phyloP scores from a whole-genome alignment of 2,797 vertebrate species.

The Eulemur rubriventer region DNA sequence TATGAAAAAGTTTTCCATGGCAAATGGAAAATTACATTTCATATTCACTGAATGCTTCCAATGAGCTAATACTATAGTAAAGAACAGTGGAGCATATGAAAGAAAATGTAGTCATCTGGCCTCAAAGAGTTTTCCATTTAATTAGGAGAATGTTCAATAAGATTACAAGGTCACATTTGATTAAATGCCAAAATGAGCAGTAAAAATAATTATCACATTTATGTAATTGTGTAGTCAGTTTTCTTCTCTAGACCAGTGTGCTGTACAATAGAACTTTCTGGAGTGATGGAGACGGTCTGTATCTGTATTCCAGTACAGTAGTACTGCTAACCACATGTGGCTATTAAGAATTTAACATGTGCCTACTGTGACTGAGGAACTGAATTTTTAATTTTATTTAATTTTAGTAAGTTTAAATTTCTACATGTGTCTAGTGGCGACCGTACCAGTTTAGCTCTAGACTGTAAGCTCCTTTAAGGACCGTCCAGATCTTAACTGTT shows the following conservation, averaged over 20 bases:
- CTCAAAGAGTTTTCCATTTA: slow-evolving; percentile 2
- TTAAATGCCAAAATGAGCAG: slow-evolving; percentile 25
- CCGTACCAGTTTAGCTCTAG: neutral
- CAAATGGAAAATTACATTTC: neutral
- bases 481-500: neutral
- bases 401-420: neutral
- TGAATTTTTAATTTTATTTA: neutral
- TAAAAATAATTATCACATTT: neutral
- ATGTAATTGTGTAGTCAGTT: neutral
- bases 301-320: neutral
- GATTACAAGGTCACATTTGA: neutral
- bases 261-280: neutral
- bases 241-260: neutral
- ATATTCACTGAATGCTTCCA: neutral
- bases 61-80: neutral
- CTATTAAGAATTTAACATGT: neutral
- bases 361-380: neutral
- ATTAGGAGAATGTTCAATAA: slow-evolving; percentile 13
- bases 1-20: neutral
- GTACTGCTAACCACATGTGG: neutral
- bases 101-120: slow-evolving; percentile 1
- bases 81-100: neutral
- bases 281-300: neutral
- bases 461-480: neutral
- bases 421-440: neutral